These are phyloP conservation scores for Lagopus leucura DNA, from an alignment of 2,113 vertebrate species.

Conservation along the genomic window DNA sequence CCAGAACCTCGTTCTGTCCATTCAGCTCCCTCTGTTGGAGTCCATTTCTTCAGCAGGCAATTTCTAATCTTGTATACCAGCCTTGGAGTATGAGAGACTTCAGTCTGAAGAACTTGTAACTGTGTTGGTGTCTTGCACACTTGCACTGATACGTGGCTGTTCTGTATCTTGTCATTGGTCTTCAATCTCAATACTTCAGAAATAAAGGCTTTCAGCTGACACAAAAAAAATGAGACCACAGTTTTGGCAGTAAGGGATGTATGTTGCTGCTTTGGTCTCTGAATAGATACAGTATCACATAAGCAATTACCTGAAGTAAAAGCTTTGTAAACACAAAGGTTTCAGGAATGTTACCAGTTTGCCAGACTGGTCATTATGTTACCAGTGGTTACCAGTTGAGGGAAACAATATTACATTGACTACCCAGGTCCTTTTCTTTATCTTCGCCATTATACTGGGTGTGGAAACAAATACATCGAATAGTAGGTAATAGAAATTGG, in stretches of 20 bases:
- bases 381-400: background rate
- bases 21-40: conserved; percentile 21
- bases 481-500: background rate
- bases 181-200: background rate
- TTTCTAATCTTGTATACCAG: background rate
- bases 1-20: background rate
- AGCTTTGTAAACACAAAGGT: background rate
- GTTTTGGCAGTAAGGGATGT: background rate
- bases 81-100: background rate
- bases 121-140: background rate
- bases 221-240: background rate
- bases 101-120: background rate
- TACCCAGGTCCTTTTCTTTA: background rate
- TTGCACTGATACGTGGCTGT: accelerated
- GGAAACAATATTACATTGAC: background rate
- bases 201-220: background rate
- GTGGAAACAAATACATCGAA: background rate
- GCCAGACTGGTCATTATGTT: background rate
- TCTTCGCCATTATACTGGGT: background rate
- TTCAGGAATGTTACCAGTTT: background rate
- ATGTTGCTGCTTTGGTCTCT: background rate
- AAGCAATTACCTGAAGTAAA: background rate
- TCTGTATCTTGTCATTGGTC: accelerated
- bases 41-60: background rate
- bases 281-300: background rate